Base-by-base conservation (phyloP, 2,888 invertebrate genomes). In the Cosmia trapezina region DNA sequence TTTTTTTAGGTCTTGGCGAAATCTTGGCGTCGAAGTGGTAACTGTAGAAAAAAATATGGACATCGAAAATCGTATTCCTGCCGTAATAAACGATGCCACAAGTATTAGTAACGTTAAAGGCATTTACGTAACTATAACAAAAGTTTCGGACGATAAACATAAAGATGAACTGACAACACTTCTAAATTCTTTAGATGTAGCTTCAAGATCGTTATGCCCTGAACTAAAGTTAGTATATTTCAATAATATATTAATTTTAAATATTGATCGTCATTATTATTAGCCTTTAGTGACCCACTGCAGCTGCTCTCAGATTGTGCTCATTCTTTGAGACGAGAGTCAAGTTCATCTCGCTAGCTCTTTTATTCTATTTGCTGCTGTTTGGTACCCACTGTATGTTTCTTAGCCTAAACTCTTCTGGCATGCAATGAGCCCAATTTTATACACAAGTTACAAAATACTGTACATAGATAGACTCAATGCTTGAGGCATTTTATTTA, bases 1-100 rank as follows among this genome's bases (percentile, higher is more conserved):
- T 28, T 70, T 57, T 74, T 51, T 56, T 17, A 76, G 76, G 12
- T 64, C 12, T 28, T 76, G 69, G 76, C 59, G 53, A 54, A 66
- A 68, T 45, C 19, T 69, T 14, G 82, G 69, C 22, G 45, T 73
- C 0, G 9, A 73, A 28, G 63, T 78, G 1, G 5, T 45, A 12
- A 49, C 59, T 12, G 4, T 9, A 28, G 19, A 54, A 22, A 53
- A n/a, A 17, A 60, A 49, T 0, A n/a, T 19, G 6, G n/a, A 28
- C 64, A 11, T 12, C 28, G 41, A 33, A 2, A 53, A 47, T 1
- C 1, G 0, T 14, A 19, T 28, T 49, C 4, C 22, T 14, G 12
- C 4, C 1, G 1, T 64, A 4, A 47, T 76, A 9, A 69, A 60
- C 2, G 43, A 37, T 56, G 77, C 49, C 41, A 37, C 7, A 12